phyloP scores from a whole-genome alignment of 2,888 invertebrate genomes.

The Drosophila anomelani region DNA sequence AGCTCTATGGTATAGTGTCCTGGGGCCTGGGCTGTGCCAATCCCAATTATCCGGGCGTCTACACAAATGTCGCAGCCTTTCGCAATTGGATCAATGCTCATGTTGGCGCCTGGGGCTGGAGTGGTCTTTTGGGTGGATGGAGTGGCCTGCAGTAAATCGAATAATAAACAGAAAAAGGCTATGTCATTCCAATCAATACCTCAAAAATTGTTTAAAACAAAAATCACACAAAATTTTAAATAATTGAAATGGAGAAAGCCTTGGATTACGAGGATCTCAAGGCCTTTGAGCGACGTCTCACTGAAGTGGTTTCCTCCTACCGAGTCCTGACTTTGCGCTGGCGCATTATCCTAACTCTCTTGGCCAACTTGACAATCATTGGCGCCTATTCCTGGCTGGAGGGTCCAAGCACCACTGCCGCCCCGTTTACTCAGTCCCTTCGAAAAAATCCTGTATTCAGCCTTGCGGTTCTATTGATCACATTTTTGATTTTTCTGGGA shows the following conservation, averaged over 20 bases:
- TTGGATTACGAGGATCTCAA: neutral
- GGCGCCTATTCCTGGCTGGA: neutral
- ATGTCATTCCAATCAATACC: neutral
- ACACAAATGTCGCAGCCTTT: constrained; percentile 68
- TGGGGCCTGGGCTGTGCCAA: constrained; percentile 81
- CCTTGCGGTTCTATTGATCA: neutral
- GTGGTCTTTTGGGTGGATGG: constrained; percentile 52
- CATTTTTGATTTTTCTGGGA: neutral
- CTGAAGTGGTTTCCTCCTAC: neutral
- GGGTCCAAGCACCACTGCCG: neutral
- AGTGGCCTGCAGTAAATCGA: constrained; percentile 57
- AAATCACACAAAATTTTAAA: neutral
- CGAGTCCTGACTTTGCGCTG: neutral
- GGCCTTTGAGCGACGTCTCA: constrained; percentile 6
- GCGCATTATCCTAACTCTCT: neutral
- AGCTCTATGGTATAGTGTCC: constrained; percentile 78
- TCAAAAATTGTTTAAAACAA: neutral
- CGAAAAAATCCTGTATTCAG: neutral
- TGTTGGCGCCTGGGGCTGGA: constrained; percentile 71
- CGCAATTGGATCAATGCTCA: constrained; percentile 77
- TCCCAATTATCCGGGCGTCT: constrained; percentile 77
- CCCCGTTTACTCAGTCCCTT: neutral
- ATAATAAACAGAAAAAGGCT: neutral
- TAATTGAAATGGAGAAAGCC: neutral
- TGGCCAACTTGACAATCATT: neutral